Base-by-base conservation (phyloP, 1,140 invertebrate genomes). In the Bombus polaris region DNA sequence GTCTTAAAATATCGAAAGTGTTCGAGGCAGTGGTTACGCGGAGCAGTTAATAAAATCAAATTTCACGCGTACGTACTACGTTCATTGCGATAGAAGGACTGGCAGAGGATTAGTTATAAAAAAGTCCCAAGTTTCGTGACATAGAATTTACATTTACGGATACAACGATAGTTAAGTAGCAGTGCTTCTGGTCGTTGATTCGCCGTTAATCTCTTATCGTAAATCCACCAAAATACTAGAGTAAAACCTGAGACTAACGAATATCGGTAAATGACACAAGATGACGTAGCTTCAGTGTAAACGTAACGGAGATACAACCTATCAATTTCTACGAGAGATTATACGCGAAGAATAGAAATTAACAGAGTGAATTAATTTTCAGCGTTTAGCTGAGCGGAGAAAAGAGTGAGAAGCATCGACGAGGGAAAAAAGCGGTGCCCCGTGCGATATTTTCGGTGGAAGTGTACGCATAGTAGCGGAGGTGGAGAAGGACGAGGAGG, bases 381-480 rank as follows among this genome's bases (percentile, higher is more conserved):
- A 5, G 6, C 71, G 71, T 82, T 87, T 80, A 81, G 59, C 37
- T 87, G 79, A 83, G 88, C 88, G 39, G 1, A 71, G 28, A n/a
- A 53, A 57, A 68, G 35, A 39, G 81, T 18, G 81, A 65, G 72
- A 82, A 68, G 10, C 65, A 74, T 82, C 71, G 35, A 76, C 9
- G 44, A 53, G 59, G 18, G 39, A 13, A 83, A 53, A 53, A 70
- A 80, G 57, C 28, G 62, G 22, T 57, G 81, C 37, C 62, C 59
- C 72, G 39, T 59, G 59, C 72, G 81, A 76, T 68, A 83, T 62
- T 76, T 76, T 83, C 42, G 42, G 81, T 68, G 12, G 73, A 57
- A 68, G 73, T 53, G 44, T 62, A 65, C 18, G 22, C 81, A 18
- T 8, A 44, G n/a, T n/a, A 42, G 25, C 68, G 71, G 47, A 25